These are phyloP conservation scores for Notarius quadriscutis DNA, from an alignment of 2,113 vertebrate genomes.

Conservation along the genomic window DNA sequence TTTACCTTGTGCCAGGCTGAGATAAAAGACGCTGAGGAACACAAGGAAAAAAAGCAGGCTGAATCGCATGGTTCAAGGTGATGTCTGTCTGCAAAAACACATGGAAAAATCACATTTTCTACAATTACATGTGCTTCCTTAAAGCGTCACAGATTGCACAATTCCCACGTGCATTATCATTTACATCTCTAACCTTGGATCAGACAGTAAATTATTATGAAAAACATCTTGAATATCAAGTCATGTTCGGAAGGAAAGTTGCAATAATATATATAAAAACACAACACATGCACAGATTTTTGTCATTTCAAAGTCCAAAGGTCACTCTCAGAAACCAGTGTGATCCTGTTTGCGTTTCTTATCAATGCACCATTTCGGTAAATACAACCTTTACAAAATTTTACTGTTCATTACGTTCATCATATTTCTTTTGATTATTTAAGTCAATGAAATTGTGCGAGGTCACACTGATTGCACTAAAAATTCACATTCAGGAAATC, in stretches of 20 bases:
- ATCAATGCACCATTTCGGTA: neutral
- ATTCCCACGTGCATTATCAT: neutral
- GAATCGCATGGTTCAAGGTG: conserved; percentile 63
- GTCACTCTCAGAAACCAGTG: no score
- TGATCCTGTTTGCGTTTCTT: neutral
- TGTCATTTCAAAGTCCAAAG: neutral
- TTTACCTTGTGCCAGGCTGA: conserved; percentile 68
- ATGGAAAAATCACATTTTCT: neutral
- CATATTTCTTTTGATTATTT: neutral
- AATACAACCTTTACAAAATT: neutral
- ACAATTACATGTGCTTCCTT: neutral
- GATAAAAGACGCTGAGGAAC: conserved; percentile 53
- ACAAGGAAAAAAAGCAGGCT: conserved; percentile 55
- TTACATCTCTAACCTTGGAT: neutral
- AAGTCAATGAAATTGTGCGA: neutral
- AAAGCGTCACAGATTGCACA: neutral
- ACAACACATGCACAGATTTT: neutral
- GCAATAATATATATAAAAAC: neutral
- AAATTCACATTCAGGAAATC: neutral
- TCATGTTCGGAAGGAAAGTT: neutral
- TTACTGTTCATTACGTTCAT: neutral
- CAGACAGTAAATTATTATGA: neutral
- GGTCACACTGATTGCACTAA: neutral
- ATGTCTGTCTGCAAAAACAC: conserved; percentile 9
- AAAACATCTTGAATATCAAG: neutral